These are phyloP conservation scores for Anthopleura xanthogrammica DNA, from an alignment of 92 coral and sea anemone species.

Conservation along the genomic window DNA sequence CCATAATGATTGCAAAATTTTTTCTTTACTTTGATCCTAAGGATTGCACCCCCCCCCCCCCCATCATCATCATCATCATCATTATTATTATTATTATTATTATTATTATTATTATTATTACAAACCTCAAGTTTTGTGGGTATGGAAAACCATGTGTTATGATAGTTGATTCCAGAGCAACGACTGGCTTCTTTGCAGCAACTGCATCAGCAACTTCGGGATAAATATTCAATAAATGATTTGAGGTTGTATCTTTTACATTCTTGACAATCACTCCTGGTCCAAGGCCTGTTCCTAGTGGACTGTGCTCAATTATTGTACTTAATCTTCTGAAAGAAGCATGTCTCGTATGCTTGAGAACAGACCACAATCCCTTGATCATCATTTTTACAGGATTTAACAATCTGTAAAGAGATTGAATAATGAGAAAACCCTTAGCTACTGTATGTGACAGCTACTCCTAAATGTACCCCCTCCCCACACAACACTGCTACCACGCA, in stretches of 20 bases:
- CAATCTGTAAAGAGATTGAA: background rate
- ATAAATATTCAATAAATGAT: conserved; percentile 37
- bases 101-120: background rate
- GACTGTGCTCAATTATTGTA: conserved; percentile 1
- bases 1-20: no score
- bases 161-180: conserved; percentile 93
- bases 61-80: no score
- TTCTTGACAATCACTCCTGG: background rate
- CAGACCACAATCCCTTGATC: background rate
- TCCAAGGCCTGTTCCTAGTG: conserved; percentile 20
- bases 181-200: conserved; percentile 73
- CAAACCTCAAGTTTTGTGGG: conserved; percentile 85
- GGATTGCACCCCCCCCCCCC: no score
- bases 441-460: no score
- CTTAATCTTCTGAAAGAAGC: conserved; percentile 1
- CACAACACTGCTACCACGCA: no score
- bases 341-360: conserved; percentile 6
- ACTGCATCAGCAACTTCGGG: conserved; percentile 91
- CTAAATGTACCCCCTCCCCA: no score
- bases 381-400: background rate
- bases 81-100: no score
- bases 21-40: no score
- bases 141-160: conserved; percentile 96
- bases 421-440: no score
- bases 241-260: background rate